phyloP scores from a whole-genome alignment of 1,140 invertebrate species.

The Proales similis region DNA sequence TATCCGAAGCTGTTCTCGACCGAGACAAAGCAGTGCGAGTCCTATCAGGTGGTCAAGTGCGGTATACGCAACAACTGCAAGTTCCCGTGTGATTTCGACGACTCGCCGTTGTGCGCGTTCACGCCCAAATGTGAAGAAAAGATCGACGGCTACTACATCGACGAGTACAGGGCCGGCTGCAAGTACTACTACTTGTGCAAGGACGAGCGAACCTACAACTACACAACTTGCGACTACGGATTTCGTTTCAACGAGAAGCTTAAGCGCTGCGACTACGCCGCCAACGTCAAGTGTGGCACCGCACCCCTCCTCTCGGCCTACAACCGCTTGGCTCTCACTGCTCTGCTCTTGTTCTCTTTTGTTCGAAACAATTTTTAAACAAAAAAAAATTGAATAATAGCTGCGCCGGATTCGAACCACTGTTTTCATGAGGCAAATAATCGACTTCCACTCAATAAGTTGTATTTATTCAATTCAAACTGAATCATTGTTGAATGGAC shows the following conservation, averaged over 20 bases:
- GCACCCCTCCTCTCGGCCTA: no score
- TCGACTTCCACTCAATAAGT: no score
- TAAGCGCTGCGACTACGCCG: constrained; percentile 7
- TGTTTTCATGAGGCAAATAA: no score
- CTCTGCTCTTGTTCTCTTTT: no score
- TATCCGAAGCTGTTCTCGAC: constrained; percentile 20
- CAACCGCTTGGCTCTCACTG: no score
- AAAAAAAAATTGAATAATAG: no score
- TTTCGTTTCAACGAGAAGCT: constrained; percentile 30
- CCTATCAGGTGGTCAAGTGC: constrained; percentile 36
- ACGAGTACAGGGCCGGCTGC: constrained; percentile 29
- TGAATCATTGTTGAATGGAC: no score
- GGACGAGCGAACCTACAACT: constrained; percentile 34
- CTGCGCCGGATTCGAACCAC: no score
- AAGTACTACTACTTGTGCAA: constrained; percentile 34
- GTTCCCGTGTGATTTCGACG: constrained; percentile 34
- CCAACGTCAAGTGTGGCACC: constrained; percentile 28
- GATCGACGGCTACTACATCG: constrained; percentile 27
- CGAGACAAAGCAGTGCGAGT: constrained; percentile 36
- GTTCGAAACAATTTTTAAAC: no score
- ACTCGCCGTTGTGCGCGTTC: constrained; percentile 35
- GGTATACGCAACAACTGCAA: constrained; percentile 33
- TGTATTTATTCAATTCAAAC: no score
- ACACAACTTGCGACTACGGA: constrained; percentile 33
- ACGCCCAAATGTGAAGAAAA: constrained; percentile 30